A percentile compares a stretch with the other conserved stretches of the same genome.
Conservation (phyloP, 1,140 invertebrate genomes). For the Cydia strobilella region DNA sequence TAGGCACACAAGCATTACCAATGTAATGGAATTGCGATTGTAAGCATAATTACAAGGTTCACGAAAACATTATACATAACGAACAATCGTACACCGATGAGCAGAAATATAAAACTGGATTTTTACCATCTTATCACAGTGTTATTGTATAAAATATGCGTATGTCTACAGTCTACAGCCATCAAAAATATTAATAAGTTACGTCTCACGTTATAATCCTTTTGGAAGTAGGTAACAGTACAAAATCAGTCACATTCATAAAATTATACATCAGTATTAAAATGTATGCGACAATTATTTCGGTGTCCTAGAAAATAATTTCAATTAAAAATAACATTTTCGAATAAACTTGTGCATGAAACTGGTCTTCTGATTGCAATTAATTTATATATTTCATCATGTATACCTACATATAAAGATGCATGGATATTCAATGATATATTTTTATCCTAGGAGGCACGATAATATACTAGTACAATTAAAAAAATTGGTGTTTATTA, state of each 20-base stretch:
- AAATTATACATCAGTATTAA: conserved; percentile 21
- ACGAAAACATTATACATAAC: not conserved
- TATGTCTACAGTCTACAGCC: conserved; percentile 37
- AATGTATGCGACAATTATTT: not conserved
- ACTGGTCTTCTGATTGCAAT: conserved; percentile 7
- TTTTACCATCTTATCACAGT: conserved; percentile 54
- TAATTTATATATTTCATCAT: conserved; percentile 21
- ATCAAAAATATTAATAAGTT: conserved; percentile 72
- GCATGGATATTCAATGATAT: conserved; percentile 2
- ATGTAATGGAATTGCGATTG: not conserved
- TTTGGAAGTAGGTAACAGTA: not conserved
- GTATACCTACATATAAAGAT: conserved; percentile 25
- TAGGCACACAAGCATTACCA: not conserved
- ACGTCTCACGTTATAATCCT: not conserved
- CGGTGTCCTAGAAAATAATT: not conserved
- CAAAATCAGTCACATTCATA: conserved; percentile 43
- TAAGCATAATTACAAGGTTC: not conserved
- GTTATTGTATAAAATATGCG: conserved; percentile 41
- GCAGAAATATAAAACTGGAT: not conserved
- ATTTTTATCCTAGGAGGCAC: conserved; percentile 17
- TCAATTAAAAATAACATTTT: not conserved
- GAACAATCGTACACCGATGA: no score
- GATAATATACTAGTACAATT: conserved; percentile 6
- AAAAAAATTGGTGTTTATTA: conserved; percentile 1
- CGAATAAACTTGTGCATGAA: not conserved